phyloP scores from a whole-genome alignment of 2,113 vertebrate species.

The Lathamus discolor region DNA sequence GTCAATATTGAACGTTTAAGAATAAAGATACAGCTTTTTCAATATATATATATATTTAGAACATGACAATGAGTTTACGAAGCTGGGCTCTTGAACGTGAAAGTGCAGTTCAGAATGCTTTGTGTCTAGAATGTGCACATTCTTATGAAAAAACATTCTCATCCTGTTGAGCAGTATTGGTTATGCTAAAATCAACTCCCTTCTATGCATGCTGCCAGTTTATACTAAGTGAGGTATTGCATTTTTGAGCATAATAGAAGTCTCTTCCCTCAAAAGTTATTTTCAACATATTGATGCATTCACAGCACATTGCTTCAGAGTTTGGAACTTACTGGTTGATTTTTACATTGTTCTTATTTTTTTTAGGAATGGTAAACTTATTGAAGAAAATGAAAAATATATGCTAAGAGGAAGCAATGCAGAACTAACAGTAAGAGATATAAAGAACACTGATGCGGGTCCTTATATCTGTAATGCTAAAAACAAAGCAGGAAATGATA shows the following conservation, averaged over 20 bases:
- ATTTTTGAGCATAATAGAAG: background rate
- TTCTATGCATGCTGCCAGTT: background rate
- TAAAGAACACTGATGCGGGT: conserved; percentile 86
- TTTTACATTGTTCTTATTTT: background rate
- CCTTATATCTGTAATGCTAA: conserved; percentile 87
- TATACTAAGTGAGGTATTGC: background rate
- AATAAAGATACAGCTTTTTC: background rate
- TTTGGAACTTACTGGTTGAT: background rate
- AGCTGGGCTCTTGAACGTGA: background rate
- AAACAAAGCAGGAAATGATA: conserved; percentile 93
- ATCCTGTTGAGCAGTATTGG: background rate
- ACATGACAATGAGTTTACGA: background rate
- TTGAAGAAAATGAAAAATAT: conserved; percentile 90
- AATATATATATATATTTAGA: background rate
- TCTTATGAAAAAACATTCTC: background rate
- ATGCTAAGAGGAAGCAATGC: conserved; percentile 80
- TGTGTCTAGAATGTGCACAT: background rate
- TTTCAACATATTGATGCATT: background rate
- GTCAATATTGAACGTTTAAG: background rate
- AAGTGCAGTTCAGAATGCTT: background rate
- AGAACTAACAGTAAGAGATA: conserved; percentile 87
- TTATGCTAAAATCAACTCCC: background rate
- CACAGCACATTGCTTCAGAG: background rate
- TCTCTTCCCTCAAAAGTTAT: background rate
- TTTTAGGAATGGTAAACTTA: conserved; percentile 83